Percentiles rank a stretch among this genome's conserved stretches.
These are phyloP conservation scores for Nesogale talazaci DNA, from an alignment of 2,113 vertebrate genomes.

Conservation along the genomic window DNA sequence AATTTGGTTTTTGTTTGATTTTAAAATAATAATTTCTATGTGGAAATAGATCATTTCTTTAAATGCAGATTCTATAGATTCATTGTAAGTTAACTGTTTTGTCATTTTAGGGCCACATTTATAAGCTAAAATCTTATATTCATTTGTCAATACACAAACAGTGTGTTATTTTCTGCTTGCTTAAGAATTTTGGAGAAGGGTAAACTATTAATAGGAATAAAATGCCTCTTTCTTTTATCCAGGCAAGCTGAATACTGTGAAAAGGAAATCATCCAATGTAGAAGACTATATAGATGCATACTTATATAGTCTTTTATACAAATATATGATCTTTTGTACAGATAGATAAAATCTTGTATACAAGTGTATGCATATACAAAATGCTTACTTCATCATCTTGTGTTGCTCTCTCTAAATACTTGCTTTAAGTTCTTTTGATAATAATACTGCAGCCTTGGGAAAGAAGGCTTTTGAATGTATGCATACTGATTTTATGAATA, in stretches of 20 bases:
- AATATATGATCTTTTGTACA: not conserved
- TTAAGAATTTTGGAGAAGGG: not conserved
- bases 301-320: not conserved
- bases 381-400: not conserved
- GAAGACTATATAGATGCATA: not conserved
- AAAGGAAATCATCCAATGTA: not conserved
- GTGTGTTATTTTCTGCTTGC: not conserved
- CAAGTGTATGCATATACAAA: not conserved
- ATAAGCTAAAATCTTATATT: not conserved
- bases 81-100: not conserved
- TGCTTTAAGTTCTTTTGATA: not conserved
- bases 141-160: not conserved
- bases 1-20: not conserved
- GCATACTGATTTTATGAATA: conserved; percentile 9
- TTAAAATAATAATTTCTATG: not conserved
- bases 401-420: not conserved
- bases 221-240: not conserved
- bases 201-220: not conserved
- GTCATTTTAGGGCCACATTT: not conserved
- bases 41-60: not conserved
- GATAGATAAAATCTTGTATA: too few relatives aligned
- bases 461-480: not conserved
- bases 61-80: not conserved
- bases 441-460: not conserved
- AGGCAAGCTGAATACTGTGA: not conserved